Percentiles rank a stretch among this genome's conserved stretches.
phyloP scores from a whole-genome alignment of 1,140 invertebrate genomes.

The Orchestia grillus region DNA sequence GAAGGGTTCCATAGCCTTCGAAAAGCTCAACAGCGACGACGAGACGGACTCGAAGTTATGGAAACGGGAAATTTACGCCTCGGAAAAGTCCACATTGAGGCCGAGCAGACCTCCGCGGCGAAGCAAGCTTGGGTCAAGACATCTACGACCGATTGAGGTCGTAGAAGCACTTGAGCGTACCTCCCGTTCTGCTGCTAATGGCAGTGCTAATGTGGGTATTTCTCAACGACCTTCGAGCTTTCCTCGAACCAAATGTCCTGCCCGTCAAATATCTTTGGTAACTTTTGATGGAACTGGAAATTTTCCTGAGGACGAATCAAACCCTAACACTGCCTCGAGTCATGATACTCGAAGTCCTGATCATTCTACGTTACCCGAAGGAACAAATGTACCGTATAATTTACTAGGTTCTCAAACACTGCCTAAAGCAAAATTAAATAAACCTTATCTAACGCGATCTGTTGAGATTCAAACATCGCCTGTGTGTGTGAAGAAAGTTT shows the following conservation, averaged over 20 bases:
- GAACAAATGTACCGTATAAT: not conserved
- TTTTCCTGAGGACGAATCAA: not conserved
- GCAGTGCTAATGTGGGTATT: not conserved
- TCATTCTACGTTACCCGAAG: not conserved
- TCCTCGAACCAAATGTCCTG: not conserved
- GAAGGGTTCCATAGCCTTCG: conserved; percentile 37
- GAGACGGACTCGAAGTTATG: conserved; percentile 9
- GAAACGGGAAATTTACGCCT: not conserved
- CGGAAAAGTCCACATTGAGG: not conserved
- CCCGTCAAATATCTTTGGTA: conserved; percentile 26
- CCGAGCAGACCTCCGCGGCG: conserved; percentile 30
- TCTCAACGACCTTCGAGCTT: not conserved
- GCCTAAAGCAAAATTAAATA: not conserved
- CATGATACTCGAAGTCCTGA: not conserved
- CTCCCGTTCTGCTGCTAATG: not conserved
- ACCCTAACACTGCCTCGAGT: not conserved
- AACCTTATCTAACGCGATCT: not conserved
- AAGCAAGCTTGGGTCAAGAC: not conserved
- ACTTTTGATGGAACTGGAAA: not conserved
- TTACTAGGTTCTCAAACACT: not conserved
- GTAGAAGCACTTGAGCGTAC: not conserved
- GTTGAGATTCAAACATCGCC: conserved; percentile 33
- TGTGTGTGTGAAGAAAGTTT: not conserved
- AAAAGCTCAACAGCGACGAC: conserved; percentile 35
- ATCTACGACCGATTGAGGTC: not conserved